Conservation (phyloP, 2,888 invertebrate genomes). For the Cheilosia variabilis region DNA sequence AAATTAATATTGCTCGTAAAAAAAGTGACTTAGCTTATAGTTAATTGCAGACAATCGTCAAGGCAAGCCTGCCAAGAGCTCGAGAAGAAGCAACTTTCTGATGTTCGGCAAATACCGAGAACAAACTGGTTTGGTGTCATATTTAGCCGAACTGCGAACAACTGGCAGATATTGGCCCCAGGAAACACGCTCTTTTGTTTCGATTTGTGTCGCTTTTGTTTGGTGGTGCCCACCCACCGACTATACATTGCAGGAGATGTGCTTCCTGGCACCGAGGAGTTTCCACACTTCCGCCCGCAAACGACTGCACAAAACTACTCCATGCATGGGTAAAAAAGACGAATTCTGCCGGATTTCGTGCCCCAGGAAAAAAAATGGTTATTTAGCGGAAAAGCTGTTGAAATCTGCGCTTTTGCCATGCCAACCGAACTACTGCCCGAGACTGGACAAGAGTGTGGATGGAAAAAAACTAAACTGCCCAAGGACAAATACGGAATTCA, state of each 20-base stretch:
- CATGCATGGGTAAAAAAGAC: conserved; percentile 3
- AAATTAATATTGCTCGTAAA: background rate
- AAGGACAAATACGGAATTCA: background rate
- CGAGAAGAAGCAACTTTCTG: background rate
- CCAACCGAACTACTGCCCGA: background rate
- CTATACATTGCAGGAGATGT: conserved; percentile 23
- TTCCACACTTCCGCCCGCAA: conserved; percentile 20
- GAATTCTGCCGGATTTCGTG: conserved; percentile 17
- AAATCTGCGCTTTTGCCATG: background rate
- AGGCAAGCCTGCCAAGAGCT: too few relatives aligned
- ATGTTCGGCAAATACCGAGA: background rate
- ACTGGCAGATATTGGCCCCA: conserved; percentile 24
- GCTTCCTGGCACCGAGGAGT: conserved; percentile 25
- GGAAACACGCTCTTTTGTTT: conserved; percentile 22
- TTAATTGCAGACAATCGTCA: background rate
- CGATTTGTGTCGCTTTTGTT: conserved; percentile 18
- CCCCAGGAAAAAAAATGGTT: conserved; percentile 11
- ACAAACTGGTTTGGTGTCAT: background rate
- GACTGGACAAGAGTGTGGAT: background rate
- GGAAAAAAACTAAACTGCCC: background rate
- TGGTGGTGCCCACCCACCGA: background rate
- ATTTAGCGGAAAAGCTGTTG: conserved; percentile 44
- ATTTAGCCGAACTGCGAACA: background rate
- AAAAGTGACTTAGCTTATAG: background rate
- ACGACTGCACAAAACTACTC: background rate